A percentile compares a stretch with the other conserved stretches of the same genome.
These are phyloP conservation scores for Synanthedon formicaeformis DNA, from an alignment of 2,888 invertebrate genomes.

Conservation along the genomic window DNA sequence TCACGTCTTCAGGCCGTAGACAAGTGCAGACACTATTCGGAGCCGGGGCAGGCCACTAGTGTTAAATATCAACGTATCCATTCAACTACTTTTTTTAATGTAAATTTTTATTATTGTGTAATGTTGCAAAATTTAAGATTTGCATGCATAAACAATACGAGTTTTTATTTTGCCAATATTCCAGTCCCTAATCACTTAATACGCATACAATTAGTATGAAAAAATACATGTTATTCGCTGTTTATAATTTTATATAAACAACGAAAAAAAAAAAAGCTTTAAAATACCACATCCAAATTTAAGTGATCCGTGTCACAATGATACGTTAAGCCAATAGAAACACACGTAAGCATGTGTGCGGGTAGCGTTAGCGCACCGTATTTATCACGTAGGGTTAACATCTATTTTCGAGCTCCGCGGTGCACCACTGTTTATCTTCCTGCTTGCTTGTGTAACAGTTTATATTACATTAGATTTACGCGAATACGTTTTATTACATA, in stretches of 20 bases:
- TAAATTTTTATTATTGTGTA: no score
- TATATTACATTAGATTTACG: not conserved
- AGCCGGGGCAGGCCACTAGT: no score
- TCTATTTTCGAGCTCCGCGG: conserved; percentile 25
- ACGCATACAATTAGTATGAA: no score
- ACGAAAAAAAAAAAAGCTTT: not conserved
- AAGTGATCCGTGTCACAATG: not conserved
- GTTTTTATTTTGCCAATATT: no score
- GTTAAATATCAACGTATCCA: no score
- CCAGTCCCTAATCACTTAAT: no score
- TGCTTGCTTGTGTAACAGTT: conserved; percentile 37
- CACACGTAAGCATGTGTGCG: not conserved
- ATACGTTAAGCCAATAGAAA: not conserved
- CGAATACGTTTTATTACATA: not conserved
- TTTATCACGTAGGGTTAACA: conserved; percentile 34
- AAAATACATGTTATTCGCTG: no score
- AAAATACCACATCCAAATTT: not conserved
- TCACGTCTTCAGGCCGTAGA: no score
- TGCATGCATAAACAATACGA: no score
- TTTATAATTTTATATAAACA: not conserved
- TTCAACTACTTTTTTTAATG: no score
- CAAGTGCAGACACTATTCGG: no score
- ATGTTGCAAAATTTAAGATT: no score
- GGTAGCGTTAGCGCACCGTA: not conserved
- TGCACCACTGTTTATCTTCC: conserved; percentile 38